phyloP scores from a whole-genome alignment of 2,113 vertebrate genomes.

The Suricata suricatta region DNA sequence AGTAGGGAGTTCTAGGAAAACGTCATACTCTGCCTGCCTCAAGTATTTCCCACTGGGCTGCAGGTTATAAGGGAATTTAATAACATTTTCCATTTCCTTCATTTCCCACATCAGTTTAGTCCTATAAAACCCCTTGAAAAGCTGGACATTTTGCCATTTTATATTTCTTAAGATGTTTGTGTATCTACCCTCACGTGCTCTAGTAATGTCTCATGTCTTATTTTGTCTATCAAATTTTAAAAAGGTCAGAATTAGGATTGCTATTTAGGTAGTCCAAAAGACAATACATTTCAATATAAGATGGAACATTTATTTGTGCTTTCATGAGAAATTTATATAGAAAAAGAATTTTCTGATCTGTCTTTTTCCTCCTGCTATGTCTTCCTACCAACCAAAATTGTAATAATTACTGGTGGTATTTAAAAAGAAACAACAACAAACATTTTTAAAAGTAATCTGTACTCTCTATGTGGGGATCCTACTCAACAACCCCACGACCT shows the following conservation, averaged over 20 bases:
- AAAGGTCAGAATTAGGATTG: not conserved
- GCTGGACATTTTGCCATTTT: not conserved
- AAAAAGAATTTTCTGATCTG: not conserved
- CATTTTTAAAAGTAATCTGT: not conserved
- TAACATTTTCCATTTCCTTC: too few species aligned
- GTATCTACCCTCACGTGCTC: not conserved
- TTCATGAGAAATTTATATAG: not conserved
- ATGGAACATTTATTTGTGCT: not conserved
- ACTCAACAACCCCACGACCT: not conserved
- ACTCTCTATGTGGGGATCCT: not conserved
- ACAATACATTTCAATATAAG: not conserved
- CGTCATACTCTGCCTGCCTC: too few species aligned
- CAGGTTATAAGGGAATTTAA: too few species aligned
- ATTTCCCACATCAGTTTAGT: too few species aligned
- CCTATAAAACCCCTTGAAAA: not conserved
- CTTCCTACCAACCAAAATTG: constrained; percentile 10
- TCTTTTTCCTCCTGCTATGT: not conserved
- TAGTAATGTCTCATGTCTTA: not conserved
- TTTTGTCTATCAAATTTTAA: not conserved
- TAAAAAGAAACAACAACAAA: not conserved
- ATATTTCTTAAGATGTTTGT: not conserved
- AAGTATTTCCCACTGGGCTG: too few species aligned
- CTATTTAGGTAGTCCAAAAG: not conserved
- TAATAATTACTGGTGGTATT: not conserved
- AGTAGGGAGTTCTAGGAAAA: too few species aligned